Conservation (phyloP, 2,113 vertebrate genomes). For the Mandrillus leucophaeus region DNA sequence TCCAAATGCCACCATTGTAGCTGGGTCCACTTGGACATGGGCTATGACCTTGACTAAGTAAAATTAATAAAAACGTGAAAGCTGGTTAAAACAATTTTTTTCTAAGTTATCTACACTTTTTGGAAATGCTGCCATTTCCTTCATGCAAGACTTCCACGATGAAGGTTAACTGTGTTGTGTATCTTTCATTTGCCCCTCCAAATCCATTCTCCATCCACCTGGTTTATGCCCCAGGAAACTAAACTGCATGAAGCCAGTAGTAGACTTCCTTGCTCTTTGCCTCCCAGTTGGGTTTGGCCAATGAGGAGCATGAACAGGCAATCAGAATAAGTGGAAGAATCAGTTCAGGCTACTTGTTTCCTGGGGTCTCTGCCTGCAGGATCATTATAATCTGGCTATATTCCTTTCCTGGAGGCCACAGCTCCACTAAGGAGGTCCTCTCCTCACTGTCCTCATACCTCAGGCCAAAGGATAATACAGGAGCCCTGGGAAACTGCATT, state of each 20-base stretch:
- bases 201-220: background rate
- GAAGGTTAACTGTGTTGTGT: background rate
- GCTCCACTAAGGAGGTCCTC: background rate
- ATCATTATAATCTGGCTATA: background rate
- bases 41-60: background rate
- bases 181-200: background rate
- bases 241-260: background rate
- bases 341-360: background rate
- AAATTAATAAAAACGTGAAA: background rate
- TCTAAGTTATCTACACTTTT: background rate
- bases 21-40: background rate
- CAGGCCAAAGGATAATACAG: background rate
- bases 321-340: background rate
- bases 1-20: background rate
- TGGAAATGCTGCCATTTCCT: background rate
- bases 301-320: background rate
- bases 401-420: background rate
- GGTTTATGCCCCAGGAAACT: background rate
- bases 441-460: background rate
- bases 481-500: background rate
- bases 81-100: background rate
- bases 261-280: background rate
- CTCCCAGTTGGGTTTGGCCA: background rate
- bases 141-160: background rate
- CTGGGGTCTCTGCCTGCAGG: background rate